Evolutionary conservation across 2,113 vertebrate genomes (phyloP), one percentile per base, ranked within the genome.

Genomic region (Albula goreensis): DNA sequence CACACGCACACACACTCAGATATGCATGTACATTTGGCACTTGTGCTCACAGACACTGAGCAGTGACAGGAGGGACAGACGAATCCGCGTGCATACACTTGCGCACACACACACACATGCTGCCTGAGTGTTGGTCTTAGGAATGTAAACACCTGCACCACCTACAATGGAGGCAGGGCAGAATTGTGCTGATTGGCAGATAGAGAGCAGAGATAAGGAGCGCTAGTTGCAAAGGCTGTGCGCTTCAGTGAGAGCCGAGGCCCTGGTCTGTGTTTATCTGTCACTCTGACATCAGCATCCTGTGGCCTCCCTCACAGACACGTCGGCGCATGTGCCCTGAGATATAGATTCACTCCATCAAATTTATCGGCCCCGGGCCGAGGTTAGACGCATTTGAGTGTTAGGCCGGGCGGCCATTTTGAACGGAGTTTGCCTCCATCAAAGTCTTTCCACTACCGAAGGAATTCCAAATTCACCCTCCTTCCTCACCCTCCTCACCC

Each of bases 151-250:
- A 81, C 48, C 57, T 19, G 70, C 15, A 6, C 4, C 70, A 49
- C 82, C 63, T 52, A 85, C 63, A 85, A 83, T 60, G 78, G 81
- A 51, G 50, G 48, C 63, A 60, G 70, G 78, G 70, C 70, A 81
- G 60, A 82, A 74, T 50, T 56, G 8, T 66, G 79, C 85, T 83
- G 86, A 80, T 83, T 82, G 85, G 52, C 83, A 77, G 85, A 90
- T 89, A 84, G 84, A 56, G 74, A 78, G 63, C 80, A 49, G 22
- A 56, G 88, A 90, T 88, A 90, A 89, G 57, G 77, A 25, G 78
- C 85, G 85, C 31, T 86, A 66, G 52, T 49, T 82, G 85, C 51
- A 49, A 52, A 22, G 63, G 19, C 63, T 70, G 13, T n/a, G 63
- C 63, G 63, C 63, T 70, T 74, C 70, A 31, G 22, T 51, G 66